Conservation (phyloP, 2,797 vertebrate genomes). For the Notamacropus eugenii region DNA sequence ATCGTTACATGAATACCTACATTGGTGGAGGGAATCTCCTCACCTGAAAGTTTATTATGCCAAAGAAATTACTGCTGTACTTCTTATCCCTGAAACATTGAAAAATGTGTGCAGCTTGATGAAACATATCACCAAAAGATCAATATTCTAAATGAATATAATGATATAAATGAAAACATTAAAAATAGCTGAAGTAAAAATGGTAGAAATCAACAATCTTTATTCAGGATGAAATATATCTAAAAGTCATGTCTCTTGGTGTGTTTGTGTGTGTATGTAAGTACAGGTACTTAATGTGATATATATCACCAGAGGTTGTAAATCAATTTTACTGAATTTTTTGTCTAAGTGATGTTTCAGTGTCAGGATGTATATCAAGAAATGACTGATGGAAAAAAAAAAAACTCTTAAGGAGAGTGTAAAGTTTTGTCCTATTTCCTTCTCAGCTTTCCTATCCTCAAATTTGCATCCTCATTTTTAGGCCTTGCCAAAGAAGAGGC, state of each 20-base stretch:
- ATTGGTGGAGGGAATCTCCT: not conserved
- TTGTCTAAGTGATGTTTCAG: not conserved
- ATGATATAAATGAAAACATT: not conserved
- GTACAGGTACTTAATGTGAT: not conserved
- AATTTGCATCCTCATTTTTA: not conserved
- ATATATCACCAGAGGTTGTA: not conserved
- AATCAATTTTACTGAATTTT: not conserved
- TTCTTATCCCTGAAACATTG: not conserved
- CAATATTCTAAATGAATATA: not conserved
- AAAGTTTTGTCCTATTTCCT: not conserved
- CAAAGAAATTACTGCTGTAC: not conserved
- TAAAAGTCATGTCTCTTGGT: not conserved
- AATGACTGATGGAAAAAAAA: not conserved
- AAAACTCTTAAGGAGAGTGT: not conserved
- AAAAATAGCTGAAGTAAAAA: not conserved
- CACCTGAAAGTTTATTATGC: not conserved
- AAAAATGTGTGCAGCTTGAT: not conserved
- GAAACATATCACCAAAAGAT: not conserved
- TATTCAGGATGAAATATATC: not conserved
- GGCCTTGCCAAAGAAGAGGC: not conserved
- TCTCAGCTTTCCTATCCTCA: not conserved
- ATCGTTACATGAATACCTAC: not conserved
- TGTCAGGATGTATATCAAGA: not conserved
- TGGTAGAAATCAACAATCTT: not conserved
- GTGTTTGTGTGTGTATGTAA: not conserved